Base-by-base conservation (phyloP, 2,888 invertebrate genomes). In the Trachelus stipa region DNA sequence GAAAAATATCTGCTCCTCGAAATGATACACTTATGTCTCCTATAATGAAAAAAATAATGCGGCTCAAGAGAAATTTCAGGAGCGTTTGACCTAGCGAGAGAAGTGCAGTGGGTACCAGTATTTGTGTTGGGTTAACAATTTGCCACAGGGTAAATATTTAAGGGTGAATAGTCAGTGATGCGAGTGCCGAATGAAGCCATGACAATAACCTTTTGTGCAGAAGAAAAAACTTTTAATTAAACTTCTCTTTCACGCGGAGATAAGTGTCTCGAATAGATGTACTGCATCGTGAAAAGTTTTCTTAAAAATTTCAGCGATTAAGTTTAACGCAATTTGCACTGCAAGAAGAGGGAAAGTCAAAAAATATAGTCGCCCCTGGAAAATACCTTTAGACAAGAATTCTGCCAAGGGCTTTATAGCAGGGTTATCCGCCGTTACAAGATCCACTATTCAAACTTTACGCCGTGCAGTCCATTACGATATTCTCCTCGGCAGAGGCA, bases 141-240 rank as follows among this genome's bases (percentile, higher is more conserved):
- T 56, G 56, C 56, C 56, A 23, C 56, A 9, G 2, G 9, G 23
- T 56, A 56, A 23, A 56, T 56, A 23, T 23, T 56, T 56, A 6
- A 56, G 56, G 56, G 56, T 56, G 23, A 56, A 56, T 56, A 56
- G 23, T 23, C 56, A 56, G 56, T 56, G 9, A 56, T 23, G 56
- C 23, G 56, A 56, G 15, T 23, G 56, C 9, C 23, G 9, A 23
- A 56, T 23, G 56, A 56, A 9, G 6, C 56, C 56, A 9, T 23
- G 23, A 56, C 56, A 23, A 23, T 56, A 56, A 23, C 56, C 56
- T 56, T 9, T 56, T 56, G 56, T 56, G 23, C 23, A 56, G 56
- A 56, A 68, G 69, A 77, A 76, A 76, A 81, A 83, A 83, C 77
- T 82, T 83, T 82, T 83, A 83, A 82, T 83, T 82, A 81, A 80